Percentiles rank a stretch among this genome's conserved stretches.
Evolutionary conservation across 2,888 invertebrate species (phyloP).

Genomic region (Mimas tiliae): DNA sequence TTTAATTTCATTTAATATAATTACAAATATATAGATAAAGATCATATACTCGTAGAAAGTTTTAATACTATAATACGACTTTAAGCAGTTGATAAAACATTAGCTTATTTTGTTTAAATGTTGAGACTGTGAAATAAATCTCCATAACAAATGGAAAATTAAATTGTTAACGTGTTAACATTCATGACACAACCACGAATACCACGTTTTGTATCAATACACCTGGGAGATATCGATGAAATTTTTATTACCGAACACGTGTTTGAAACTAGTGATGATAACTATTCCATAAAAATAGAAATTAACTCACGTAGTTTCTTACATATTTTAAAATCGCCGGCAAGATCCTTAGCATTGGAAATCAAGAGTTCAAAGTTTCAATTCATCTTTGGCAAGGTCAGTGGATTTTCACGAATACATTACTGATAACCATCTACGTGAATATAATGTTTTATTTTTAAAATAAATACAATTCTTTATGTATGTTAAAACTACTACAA

Average conservation of each 20-base stretch:
- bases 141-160: neutral
- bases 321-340: conserved; percentile 34
- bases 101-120: neutral
- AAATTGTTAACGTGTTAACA: conserved; percentile 21
- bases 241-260: conserved; percentile 14
- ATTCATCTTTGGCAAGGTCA: conserved; percentile 53
- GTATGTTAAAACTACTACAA: neutral
- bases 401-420: conserved; percentile 36
- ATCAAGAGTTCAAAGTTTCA: conserved; percentile 59
- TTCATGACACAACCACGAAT: conserved; percentile 15
- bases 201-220: conserved; percentile 5
- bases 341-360: conserved; percentile 56
- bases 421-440: neutral
- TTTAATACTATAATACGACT: too few relatives aligned
- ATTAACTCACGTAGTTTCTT: neutral
- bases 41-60: too few relatives aligned
- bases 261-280: conserved; percentile 1
- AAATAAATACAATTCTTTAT: neutral
- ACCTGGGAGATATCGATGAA: conserved; percentile 17
- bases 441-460: neutral
- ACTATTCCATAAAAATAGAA: conserved; percentile 2
- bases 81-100: neutral
- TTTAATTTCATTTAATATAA: too few relatives aligned
- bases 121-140: neutral
- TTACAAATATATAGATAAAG: too few relatives aligned